Base-by-base conservation (phyloP, 1,140 invertebrate genomes). In the Cardiocondyla obscurior region DNA sequence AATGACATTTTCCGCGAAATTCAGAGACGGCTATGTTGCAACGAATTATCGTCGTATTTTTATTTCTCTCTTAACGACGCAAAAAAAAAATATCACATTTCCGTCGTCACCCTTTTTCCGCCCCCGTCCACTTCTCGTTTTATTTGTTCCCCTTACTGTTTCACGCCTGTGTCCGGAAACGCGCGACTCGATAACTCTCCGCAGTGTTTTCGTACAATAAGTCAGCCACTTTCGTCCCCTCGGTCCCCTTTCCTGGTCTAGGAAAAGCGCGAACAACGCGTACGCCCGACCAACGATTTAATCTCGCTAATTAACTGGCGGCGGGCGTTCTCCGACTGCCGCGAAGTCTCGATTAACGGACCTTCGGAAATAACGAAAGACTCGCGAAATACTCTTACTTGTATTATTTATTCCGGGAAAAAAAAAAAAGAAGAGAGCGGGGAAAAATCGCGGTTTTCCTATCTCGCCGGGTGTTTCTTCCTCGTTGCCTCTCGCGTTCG, bases 281-380 rank as follows among this genome's bases (percentile, higher is more conserved):
- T 25, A 44, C 28, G 36, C 14, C 16, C 14, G 14, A 19, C 36
- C 55, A 57, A 62, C 19, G 76, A 30, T 33, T 55, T 84, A 82
- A 84, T 84, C 79, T 79, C 5, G 25, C 44, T 84, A 82, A 82
- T 82, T 82, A 57, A 57, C 7, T 55, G 44, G 42, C 55, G 28
- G 28, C 16, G 58, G 7, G 36, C n/a, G n/a, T n/a, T n/a, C n/a
- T n/a, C n/a, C n/a, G n/a, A n/a, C n/a, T n/a, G n/a, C n/a, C n/a
- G n/a, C n/a, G n/a, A n/a, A n/a, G n/a, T n/a, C n/a, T n/a, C n/a
- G n/a, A n/a, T n/a, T n/a, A n/a, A n/a, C n/a, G n/a, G n/a, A n/a
- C n/a, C n/a, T n/a, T n/a, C n/a, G n/a, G n/a, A n/a, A n/a, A n/a
- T n/a, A n/a, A n/a, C n/a, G n/a, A n/a, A n/a, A n/a, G n/a, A n/a